Conservation (phyloP, 2,888 invertebrate species). For the Brachypterus glaber region DNA sequence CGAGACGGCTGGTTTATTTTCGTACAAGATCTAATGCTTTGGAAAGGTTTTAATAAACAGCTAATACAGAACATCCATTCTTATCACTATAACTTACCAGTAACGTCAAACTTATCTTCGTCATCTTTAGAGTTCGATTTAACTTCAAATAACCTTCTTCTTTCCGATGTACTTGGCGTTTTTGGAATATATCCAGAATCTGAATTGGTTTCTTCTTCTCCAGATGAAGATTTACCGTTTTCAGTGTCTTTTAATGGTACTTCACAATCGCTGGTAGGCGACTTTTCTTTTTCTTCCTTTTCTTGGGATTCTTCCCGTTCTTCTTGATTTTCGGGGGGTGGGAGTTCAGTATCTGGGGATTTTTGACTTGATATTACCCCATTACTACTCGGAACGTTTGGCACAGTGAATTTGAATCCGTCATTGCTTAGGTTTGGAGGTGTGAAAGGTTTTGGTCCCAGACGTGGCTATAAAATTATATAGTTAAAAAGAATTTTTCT, state of each 20-base stretch:
- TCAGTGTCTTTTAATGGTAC: slow-evolving; percentile 30
- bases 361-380: slow-evolving; percentile 15
- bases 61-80: too few relatives aligned
- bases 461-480: slow-evolving; percentile 55
- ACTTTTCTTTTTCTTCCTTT: slow-evolving; percentile 9
- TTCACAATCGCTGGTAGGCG: slow-evolving; percentile 18
- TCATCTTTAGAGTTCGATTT: slow-evolving; percentile 37
- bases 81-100: slow-evolving; percentile 45
- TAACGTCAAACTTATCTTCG: slow-evolving; percentile 42
- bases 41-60: too few relatives aligned
- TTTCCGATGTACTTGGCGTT: slow-evolving; percentile 69
- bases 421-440: slow-evolving; percentile 63
- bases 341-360: slow-evolving; percentile 18
- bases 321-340: slow-evolving; percentile 16
- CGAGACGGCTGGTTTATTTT: too few relatives aligned
- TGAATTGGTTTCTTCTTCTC: slow-evolving; percentile 52
- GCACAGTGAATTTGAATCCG: slow-evolving; percentile 74
- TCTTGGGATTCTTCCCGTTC: slow-evolving; percentile 13
- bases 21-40: too few relatives aligned
- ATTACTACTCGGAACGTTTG: slow-evolving; percentile 49
- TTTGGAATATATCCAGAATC: slow-evolving; percentile 61
- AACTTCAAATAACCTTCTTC: slow-evolving; percentile 63
- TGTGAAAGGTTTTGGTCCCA: slow-evolving; percentile 80
- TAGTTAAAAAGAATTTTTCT: slow-evolving; percentile 11
- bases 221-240: slow-evolving; percentile 51